Conservation (phyloP, 92 coral and sea anemone genomes). For the Hydrozoanthus gracilis region DNA sequence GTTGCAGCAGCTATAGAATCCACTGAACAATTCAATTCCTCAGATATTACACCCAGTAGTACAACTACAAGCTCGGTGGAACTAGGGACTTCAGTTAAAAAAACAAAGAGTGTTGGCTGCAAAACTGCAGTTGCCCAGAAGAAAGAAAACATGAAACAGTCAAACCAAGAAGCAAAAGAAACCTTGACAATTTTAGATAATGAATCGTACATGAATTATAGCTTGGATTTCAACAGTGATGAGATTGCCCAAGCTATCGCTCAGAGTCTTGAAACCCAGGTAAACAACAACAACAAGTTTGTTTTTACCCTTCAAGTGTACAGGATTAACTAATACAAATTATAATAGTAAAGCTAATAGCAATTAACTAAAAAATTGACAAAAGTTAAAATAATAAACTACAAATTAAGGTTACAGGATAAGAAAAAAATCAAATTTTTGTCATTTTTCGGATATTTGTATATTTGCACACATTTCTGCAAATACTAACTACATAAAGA, state of each 20-base stretch:
- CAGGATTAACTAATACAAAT: no score
- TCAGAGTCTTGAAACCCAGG: conserved; percentile 45
- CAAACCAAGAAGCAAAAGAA: neutral
- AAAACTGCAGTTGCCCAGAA: neutral
- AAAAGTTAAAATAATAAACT: no score
- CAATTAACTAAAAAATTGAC: no score
- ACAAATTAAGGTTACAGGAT: no score
- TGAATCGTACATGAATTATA: neutral
- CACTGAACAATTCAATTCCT: neutral
- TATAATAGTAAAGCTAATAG: no score
- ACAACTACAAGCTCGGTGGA: neutral
- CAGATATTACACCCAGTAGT: neutral
- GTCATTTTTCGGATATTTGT: no score
- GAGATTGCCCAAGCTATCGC: conserved; percentile 79
- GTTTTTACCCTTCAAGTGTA: no score
- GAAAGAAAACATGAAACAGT: neutral
- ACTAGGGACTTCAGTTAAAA: neutral
- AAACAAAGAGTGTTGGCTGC: neutral
- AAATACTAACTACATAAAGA: no score
- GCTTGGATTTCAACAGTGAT: conserved; percentile 20
- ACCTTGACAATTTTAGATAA: neutral
- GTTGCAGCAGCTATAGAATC: conserved; percentile 15
- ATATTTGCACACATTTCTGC: no score
- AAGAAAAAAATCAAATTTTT: no score
- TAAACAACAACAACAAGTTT: no score